Base-by-base conservation (phyloP, 2,113 vertebrate species). In the Verasper variegatus region DNA sequence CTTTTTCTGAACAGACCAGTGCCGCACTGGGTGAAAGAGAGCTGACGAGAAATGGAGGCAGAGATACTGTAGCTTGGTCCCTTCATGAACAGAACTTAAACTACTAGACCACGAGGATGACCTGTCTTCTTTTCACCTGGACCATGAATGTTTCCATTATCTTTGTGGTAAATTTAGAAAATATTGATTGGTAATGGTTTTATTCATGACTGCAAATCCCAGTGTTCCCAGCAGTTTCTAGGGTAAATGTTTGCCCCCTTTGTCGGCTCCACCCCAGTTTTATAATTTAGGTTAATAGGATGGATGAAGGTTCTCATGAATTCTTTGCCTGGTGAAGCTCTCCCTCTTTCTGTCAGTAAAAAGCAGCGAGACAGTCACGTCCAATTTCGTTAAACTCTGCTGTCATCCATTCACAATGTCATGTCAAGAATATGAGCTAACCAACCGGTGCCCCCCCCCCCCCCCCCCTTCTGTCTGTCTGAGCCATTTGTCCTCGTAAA, bases 311-410 rank as follows among this genome's bases (percentile, higher is more conserved):
- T 21, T 20, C 10, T 69, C 26, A 20, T 68, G 31, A 49, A 73
- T 42, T 24, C 15, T 5, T 1, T 1, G 31, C 31, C 31, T 31
- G 6, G 6, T 31, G 31, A 31, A 31, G 31, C 31, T 31, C 31
- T 63, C 51, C 15, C 40, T 20, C 35, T 59, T 65, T 65, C 37
- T 18, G n/a, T 65, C 54, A 40, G 52, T 60, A 9, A 13, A 12
- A 64, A 69, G 31, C 42, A 80, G 54, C 69, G 60, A 62, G 35
- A n/a, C 64, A 66, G 23, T 76, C 59, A 68, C 27, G 52, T 47
- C 35, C 17, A 59, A 20, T 76, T 68, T 68, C 23, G 14, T 45
- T 31, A 1, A 70, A 55, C 37, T 40, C 54, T 15, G 37, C 58
- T 52, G 21, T 54, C 35, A 54, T 18, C 45, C 9, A 40, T 70